These are phyloP conservation scores for Antheraea pernyi DNA, from an alignment of 1,140 invertebrate species.

Conservation along the genomic window DNA sequence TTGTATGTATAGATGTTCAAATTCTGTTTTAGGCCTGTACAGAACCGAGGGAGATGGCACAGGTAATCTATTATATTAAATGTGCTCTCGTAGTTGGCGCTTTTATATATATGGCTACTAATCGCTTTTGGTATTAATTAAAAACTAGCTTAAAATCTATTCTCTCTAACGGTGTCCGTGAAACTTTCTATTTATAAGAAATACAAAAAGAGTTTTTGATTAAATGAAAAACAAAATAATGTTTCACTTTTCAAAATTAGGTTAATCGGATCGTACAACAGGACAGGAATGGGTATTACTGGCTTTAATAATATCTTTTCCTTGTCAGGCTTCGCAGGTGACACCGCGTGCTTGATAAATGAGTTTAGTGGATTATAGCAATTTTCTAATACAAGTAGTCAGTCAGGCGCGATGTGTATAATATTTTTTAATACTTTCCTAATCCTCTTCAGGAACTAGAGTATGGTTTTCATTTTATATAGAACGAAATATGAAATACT, in stretches of 20 bases:
- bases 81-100: conserved; percentile 15
- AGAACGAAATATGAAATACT: too few relatives aligned
- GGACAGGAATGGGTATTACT: conserved; percentile 1
- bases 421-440: not conserved
- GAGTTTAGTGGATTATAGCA: conserved; percentile 16
- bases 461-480: too few relatives aligned
- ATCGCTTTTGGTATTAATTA: conserved; percentile 14
- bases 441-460: not conserved
- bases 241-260: conserved; percentile 2
- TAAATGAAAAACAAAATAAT: not conserved
- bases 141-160: not conserved
- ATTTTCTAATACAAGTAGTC: not conserved
- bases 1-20: conserved; percentile 30
- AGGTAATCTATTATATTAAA: conserved; percentile 42
- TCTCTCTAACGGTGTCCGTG: not conserved
- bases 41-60: conserved; percentile 46
- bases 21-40: conserved; percentile 67
- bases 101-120: conserved; percentile 13
- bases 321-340: conserved; percentile 33
- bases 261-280: conserved; percentile 18
- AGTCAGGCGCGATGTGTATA: not conserved
- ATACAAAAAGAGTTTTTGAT: not conserved
- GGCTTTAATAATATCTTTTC: conserved; percentile 28
- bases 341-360: conserved; percentile 22
- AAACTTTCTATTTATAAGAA: not conserved